phyloP scores from a whole-genome alignment of 1,140 invertebrate genomes.

The Calephelis virginiensis region DNA sequence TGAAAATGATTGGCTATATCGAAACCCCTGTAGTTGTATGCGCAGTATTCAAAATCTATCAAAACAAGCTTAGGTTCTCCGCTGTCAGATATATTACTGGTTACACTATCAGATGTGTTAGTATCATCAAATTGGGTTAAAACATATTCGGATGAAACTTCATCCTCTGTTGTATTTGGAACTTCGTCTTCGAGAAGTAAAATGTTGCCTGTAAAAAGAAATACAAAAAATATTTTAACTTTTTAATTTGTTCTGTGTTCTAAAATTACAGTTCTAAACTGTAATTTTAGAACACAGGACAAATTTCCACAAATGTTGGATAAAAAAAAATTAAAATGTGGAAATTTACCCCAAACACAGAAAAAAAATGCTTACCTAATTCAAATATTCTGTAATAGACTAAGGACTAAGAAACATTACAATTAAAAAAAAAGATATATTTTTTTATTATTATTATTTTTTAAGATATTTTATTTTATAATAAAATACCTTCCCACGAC shows the following conservation, averaged over 20 bases:
- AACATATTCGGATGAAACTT: conserved; percentile 31
- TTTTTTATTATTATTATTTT: too few relatives aligned
- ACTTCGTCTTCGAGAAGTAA: conserved; percentile 77
- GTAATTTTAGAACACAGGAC: not conserved
- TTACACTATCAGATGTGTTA: conserved; percentile 58
- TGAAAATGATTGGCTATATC: conserved; percentile 98
- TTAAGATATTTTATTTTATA: too few relatives aligned
- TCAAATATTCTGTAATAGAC: too few relatives aligned
- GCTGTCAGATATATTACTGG: conserved; percentile 69
- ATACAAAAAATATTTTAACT: not conserved
- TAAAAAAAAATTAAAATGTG: too few relatives aligned
- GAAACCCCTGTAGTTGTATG: conserved; percentile 95
- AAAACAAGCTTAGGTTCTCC: conserved; percentile 84
- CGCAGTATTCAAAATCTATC: conserved; percentile 96
- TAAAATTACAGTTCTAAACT: too few relatives aligned
- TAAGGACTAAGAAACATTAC: too few relatives aligned
- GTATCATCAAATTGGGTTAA: conserved; percentile 49
- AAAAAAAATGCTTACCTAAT: too few relatives aligned
- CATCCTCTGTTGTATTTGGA: conserved; percentile 42
- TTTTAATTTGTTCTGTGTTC: too few relatives aligned
- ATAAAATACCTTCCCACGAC: too few relatives aligned
- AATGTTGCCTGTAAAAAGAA: conserved; percentile 73
- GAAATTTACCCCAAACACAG: too few relatives aligned
- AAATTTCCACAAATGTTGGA: not conserved
- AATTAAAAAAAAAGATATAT: too few relatives aligned